A percentile compares a stretch with the other conserved stretches of the same genome.
Conservation (phyloP, 2,888 invertebrate species). For the Meteorus colon region DNA sequence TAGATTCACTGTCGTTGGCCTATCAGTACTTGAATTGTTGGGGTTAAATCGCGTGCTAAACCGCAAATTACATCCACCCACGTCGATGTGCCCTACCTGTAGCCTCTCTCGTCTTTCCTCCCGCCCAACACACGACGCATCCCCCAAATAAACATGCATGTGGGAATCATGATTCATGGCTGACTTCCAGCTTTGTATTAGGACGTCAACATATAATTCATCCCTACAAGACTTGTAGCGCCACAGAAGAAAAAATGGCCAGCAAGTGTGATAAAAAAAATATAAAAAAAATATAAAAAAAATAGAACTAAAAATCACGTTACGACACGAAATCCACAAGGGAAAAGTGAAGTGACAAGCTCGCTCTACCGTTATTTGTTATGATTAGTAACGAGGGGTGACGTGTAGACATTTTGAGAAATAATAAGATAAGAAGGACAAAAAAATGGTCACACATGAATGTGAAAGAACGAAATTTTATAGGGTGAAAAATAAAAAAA, state of each 20-base stretch:
- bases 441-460: background rate
- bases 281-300: background rate
- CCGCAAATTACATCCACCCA: slow-evolving; percentile 27
- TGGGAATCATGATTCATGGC: background rate
- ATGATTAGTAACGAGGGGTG: slow-evolving; percentile 1
- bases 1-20: background rate
- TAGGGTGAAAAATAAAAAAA: background rate
- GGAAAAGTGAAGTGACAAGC: background rate
- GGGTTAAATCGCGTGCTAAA: slow-evolving; percentile 18
- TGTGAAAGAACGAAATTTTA: background rate
- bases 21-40: slow-evolving; percentile 11
- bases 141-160: background rate
- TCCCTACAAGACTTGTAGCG: background rate
- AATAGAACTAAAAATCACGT: slow-evolving; percentile 6
- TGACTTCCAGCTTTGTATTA: background rate
- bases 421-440: background rate
- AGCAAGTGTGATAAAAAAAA: background rate
- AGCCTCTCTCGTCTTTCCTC: background rate
- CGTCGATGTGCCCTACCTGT: background rate
- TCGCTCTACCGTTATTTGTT: slow-evolving; percentile 8
- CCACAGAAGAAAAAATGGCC: background rate
- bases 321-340: background rate
- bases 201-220: background rate
- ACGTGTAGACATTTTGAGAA: slow-evolving; percentile 1
- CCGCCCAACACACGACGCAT: background rate